A percentile compares a stretch with the other conserved stretches of the same genome.
phyloP scores from a whole-genome alignment of 1,140 invertebrate species.

The Caenorhabditis brenneri region DNA sequence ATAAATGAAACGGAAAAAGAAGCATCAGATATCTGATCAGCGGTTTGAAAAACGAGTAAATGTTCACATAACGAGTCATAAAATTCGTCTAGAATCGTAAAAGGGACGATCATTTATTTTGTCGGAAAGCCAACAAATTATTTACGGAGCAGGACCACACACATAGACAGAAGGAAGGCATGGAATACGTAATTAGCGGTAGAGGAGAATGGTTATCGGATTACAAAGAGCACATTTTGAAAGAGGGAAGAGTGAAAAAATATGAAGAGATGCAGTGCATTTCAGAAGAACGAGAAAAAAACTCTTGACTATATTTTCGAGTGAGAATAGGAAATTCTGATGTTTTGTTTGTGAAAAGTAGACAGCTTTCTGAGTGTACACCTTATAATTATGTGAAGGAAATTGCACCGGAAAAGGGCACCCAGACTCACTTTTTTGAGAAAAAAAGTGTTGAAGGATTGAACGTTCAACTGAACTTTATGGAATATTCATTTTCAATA shows the following conservation, averaged over 20 bases:
- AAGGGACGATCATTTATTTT: neutral
- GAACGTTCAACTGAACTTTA: neutral
- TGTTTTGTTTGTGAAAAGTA: neutral
- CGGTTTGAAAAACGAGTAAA: neutral
- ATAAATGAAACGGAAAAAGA: neutral
- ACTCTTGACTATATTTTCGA: neutral
- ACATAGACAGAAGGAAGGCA: neutral
- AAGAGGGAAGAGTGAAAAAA: neutral
- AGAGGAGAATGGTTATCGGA: slow-evolving; percentile 12
- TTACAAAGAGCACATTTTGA: neutral
- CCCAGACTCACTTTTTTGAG: no score
- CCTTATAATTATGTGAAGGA: neutral
- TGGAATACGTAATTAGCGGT: slow-evolving; percentile 36
- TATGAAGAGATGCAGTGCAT: neutral
- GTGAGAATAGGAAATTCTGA: no score
- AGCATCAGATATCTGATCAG: neutral
- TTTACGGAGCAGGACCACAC: neutral
- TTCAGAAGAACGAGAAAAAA: neutral
- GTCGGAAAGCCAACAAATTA: neutral
- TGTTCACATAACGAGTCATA: neutral
- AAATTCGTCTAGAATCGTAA: neutral
- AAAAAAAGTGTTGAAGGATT: neutral
- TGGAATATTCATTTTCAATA: neutral
- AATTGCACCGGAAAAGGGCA: slow-evolving; percentile 7
- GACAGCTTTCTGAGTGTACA: neutral